Percentiles rank a stretch among this genome's conserved stretches.
phyloP scores from a whole-genome alignment of 2,888 invertebrate species.

The Chorisops tibialis region DNA sequence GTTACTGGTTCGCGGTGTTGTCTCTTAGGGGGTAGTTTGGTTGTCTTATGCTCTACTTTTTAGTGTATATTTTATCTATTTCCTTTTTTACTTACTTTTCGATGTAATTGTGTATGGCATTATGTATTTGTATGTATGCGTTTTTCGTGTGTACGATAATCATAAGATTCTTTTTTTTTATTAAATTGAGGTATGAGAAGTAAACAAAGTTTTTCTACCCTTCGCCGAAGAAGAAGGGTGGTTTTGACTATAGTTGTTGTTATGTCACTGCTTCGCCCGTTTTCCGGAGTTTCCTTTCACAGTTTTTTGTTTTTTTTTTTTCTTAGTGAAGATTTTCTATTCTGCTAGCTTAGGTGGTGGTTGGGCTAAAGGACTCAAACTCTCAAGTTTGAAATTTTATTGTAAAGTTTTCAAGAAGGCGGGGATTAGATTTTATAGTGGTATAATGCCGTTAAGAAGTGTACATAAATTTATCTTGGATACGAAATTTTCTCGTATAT shows the following conservation, averaged over 20 bases:
- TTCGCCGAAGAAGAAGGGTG: slow-evolving; percentile 2
- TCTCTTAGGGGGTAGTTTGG: neutral
- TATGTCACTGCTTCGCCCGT: slow-evolving; percentile 1
- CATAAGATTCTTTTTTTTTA: neutral
- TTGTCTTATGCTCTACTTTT: slow-evolving; percentile 23
- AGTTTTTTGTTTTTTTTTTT: slow-evolving; percentile 19
- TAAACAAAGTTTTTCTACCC: slow-evolving; percentile 22
- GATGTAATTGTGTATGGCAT: slow-evolving; percentile 18
- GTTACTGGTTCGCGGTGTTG: neutral
- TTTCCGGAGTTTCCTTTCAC: slow-evolving; percentile 1
- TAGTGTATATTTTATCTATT: slow-evolving; percentile 26
- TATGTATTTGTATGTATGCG: slow-evolving; percentile 15
- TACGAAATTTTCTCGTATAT: too few species aligned
- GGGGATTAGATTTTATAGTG: slow-evolving; percentile 16
- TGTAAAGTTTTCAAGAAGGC: slow-evolving; percentile 13
- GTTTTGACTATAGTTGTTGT: slow-evolving; percentile 15
- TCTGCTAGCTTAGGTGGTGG: slow-evolving; percentile 16
- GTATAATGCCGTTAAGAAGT: too few species aligned
- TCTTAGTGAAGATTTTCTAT: slow-evolving; percentile 11
- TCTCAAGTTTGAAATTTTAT: neutral
- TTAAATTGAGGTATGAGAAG: slow-evolving; percentile 20
- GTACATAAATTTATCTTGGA: too few species aligned
- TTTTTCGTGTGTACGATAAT: neutral
- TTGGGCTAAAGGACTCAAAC: neutral
- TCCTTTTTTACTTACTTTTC: slow-evolving; percentile 9